Evolutionary conservation across 2,113 vertebrate genomes (phyloP).

Genomic region (Crotophaga sulcirostris): DNA sequence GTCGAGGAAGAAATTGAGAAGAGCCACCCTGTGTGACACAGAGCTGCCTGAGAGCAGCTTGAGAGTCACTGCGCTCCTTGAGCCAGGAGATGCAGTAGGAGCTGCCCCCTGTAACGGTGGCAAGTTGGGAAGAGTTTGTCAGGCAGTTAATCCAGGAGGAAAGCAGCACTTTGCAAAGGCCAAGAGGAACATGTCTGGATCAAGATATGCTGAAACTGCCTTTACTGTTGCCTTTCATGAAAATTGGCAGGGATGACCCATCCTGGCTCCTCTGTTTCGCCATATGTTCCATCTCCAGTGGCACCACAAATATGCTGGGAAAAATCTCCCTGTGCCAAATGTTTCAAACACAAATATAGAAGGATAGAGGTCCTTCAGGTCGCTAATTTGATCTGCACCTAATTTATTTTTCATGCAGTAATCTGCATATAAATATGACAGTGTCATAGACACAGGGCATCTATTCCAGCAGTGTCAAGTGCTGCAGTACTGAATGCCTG

Average conservation of each 20-base stretch:
- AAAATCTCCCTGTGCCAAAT: slow-evolving; percentile 15
- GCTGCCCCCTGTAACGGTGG: not conserved
- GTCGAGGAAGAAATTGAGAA: not conserved
- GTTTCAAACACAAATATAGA: slow-evolving; percentile 25
- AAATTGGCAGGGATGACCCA: not conserved
- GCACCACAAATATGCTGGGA: slow-evolving; percentile 3
- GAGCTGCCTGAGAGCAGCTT: not conserved
- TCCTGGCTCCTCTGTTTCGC: not conserved
- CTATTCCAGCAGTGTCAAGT: not conserved
- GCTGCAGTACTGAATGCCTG: not conserved
- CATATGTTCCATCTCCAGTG: slow-evolving; percentile 10
- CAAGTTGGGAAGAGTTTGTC: not conserved
- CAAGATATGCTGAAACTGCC: not conserved
- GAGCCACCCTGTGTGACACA: not conserved
- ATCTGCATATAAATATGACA: not conserved
- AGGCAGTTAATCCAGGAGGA: not conserved
- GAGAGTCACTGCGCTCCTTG: not conserved
- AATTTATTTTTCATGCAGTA: not conserved
- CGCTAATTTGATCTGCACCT: not conserved
- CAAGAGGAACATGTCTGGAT: not conserved
- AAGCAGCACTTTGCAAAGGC: not conserved
- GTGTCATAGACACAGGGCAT: not conserved
- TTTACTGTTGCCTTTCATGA: not conserved
- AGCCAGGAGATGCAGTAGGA: not conserved
- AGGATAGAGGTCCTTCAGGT: not conserved